Evolutionary conservation across 2,113 vertebrate genomes (phyloP).

Genomic region (Atrichornis clamosus): DNA sequence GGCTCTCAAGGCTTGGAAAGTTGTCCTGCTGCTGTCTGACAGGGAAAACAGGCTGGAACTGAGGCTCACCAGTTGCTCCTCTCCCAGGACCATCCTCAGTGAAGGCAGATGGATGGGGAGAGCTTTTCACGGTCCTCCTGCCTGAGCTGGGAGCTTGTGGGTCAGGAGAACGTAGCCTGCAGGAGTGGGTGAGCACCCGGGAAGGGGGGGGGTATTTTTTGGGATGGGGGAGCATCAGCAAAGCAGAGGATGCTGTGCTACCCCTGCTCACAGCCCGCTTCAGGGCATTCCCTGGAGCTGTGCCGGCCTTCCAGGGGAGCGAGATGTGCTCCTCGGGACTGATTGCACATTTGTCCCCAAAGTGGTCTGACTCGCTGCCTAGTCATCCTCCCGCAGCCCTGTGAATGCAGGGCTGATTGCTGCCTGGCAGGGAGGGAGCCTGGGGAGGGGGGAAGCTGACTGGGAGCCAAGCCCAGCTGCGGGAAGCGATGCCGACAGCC

Average conservation of each 20-base stretch:
- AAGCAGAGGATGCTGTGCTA: background rate
- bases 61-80: background rate
- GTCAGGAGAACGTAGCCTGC: background rate
- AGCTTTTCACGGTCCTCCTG: background rate
- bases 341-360: constrained; percentile 42
- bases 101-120: background rate
- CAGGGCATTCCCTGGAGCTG: background rate
- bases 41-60: background rate
- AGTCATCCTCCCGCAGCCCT: constrained; percentile 45
- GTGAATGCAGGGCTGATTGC: constrained; percentile 58
- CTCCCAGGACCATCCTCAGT: background rate
- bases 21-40: background rate
- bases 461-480: constrained; percentile 50
- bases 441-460: background rate
- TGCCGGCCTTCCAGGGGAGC: background rate
- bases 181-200: fast-evolving
- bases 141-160: background rate
- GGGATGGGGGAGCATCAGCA: background rate
- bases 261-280: fast-evolving
- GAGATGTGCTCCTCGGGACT: background rate
- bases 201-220: fast-evolving
- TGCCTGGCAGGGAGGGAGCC: background rate
- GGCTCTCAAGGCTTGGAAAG: fast-evolving
- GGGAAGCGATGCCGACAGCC: background rate
- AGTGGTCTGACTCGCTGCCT: constrained; percentile 47